phyloP scores from a whole-genome alignment of 2,888 invertebrate species.

The Tenthredo distinguenda region DNA sequence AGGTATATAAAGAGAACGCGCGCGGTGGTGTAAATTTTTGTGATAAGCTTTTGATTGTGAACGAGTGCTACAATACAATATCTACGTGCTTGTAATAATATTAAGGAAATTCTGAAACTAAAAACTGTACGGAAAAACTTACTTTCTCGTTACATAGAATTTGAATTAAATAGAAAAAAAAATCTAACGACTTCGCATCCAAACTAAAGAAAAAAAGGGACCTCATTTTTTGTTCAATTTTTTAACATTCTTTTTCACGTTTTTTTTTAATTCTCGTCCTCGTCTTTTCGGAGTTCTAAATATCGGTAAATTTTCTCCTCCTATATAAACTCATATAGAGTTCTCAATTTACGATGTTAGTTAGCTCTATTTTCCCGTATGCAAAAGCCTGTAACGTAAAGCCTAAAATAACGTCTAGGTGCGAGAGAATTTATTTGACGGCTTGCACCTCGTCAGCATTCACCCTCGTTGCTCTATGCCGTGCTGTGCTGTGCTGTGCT shows the following conservation, averaged over 20 bases:
- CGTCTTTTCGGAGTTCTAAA: not conserved
- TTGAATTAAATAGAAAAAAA: not conserved
- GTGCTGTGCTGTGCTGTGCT: not conserved
- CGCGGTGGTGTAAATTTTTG: not conserved
- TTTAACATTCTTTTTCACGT: no score
- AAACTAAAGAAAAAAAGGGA: no score
- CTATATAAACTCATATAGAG: not conserved
- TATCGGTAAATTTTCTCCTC: not conserved
- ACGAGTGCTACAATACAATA: no score
- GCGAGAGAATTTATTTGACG: slow-evolving; percentile 38
- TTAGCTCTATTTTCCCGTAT: not conserved
- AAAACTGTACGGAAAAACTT: not conserved
- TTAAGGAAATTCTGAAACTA: not conserved
- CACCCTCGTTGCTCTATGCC: slow-evolving; percentile 9
- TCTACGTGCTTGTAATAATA: not conserved
- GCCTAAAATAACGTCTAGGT: slow-evolving; percentile 35
- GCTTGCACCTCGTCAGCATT: slow-evolving; percentile 32
- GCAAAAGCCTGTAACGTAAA: not conserved
- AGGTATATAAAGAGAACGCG: not conserved
- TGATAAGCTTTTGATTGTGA: not conserved
- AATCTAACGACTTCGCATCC: not conserved
- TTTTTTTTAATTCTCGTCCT: no score
- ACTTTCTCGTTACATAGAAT: not conserved
- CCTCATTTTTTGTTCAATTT: no score
- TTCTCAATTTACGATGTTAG: not conserved